phyloP scores from a whole-genome alignment of 1,140 invertebrate genomes.

The Meloidogyne floridensis region DNA sequence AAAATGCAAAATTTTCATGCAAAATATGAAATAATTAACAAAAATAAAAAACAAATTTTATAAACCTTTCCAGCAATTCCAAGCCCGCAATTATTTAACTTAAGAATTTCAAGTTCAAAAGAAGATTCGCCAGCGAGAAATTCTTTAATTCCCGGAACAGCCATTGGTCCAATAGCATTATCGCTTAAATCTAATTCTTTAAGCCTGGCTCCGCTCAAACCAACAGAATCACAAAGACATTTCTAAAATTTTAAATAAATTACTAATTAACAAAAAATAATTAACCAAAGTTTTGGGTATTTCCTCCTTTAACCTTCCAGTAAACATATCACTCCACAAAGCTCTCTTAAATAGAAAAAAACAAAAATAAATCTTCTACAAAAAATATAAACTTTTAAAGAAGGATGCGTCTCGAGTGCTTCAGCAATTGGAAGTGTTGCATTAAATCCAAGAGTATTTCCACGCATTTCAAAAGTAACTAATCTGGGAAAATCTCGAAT shows the following conservation, averaged over 20 bases:
- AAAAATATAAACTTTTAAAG: conserved; percentile 35
- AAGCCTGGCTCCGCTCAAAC: conserved; percentile 77
- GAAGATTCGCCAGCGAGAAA: conserved; percentile 82
- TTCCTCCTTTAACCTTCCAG: conserved; percentile 87
- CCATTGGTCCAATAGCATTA: conserved; percentile 96
- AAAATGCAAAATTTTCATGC: too few species aligned
- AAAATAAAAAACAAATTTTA: conserved; percentile 12
- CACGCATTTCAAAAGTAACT: conserved; percentile 47
- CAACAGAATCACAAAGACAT: conserved; percentile 80
- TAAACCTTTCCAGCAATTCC: conserved; percentile 80
- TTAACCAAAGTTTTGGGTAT: conserved; percentile 83
- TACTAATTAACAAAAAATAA: neutral
- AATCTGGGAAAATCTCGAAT: conserved; percentile 35
- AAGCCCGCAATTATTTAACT: conserved; percentile 91
- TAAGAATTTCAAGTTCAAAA: conserved; percentile 78
- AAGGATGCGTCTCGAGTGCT: conserved; percentile 43
- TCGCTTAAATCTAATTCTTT: conserved; percentile 90
- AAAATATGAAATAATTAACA: too few species aligned
- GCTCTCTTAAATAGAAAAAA: conserved; percentile 35
- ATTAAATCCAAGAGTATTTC: conserved; percentile 56
- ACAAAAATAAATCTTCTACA: neutral
- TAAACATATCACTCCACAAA: conserved; percentile 92
- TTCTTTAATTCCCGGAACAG: conserved; percentile 82
- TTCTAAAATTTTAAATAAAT: conserved; percentile 68
- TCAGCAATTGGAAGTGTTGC: conserved; percentile 53